Conservation (phyloP, 2,888 invertebrate genomes). For the Drosophila quinaria region DNA sequence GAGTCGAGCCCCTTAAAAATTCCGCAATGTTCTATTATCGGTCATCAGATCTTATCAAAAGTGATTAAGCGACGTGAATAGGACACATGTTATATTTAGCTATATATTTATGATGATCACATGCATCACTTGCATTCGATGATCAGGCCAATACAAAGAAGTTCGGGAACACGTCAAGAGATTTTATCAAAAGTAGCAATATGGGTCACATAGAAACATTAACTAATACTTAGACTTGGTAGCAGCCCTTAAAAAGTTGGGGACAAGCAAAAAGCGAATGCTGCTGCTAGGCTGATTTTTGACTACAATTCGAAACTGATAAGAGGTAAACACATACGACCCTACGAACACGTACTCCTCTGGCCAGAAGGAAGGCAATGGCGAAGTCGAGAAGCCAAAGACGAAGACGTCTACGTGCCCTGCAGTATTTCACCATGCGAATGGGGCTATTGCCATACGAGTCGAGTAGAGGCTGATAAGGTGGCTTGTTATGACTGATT, state of each 20-base stretch:
- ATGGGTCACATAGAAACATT: conserved; percentile 69
- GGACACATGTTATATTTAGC: neutral
- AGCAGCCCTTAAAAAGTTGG: conserved; percentile 14
- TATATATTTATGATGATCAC: conserved; percentile 9
- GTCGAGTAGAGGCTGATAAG: conserved; percentile 37
- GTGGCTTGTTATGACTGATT: conserved; percentile 69
- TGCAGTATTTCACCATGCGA: conserved; percentile 68
- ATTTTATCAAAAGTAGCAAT: conserved; percentile 65
- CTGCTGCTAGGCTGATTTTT: conserved; percentile 43
- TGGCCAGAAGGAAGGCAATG: conserved; percentile 2
- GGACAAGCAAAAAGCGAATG: neutral
- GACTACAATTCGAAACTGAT: conserved; percentile 37
- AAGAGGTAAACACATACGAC: conserved; percentile 35
- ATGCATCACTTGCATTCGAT: conserved; percentile 62
- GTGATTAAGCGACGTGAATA: conserved; percentile 18
- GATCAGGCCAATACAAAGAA: conserved; percentile 25
- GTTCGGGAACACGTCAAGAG: conserved; percentile 72
- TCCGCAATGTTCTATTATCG: conserved; percentile 28
- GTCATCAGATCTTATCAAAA: conserved; percentile 51
- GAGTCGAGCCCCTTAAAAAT: conserved; percentile 66
- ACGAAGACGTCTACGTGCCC: conserved; percentile 67
- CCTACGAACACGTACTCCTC: conserved; percentile 51
- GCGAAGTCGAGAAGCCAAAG: neutral
- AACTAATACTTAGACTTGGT: conserved; percentile 10
- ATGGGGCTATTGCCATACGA: conserved; percentile 16